phyloP scores from a whole-genome alignment of 2,797 vertebrate genomes.

The Scyliorhinus canicula region DNA sequence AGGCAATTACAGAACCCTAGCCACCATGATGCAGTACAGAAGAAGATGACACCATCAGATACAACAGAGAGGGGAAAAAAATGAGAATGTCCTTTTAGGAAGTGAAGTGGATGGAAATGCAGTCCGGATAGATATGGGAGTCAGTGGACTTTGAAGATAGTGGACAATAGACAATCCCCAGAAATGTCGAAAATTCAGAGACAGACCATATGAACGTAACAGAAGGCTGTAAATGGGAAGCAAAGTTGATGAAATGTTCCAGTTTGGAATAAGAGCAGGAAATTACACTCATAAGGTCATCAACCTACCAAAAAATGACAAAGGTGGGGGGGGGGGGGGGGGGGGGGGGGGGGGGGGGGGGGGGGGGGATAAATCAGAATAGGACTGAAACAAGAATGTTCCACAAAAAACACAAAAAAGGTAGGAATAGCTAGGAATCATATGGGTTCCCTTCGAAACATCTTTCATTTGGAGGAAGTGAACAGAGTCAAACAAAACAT shows the following conservation, averaged over 20 bases:
- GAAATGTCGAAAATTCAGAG: neutral
- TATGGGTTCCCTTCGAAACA: too few species aligned
- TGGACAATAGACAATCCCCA: neutral
- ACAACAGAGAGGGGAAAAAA: too few species aligned
- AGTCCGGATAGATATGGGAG: neutral
- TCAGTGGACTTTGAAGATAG: neutral
- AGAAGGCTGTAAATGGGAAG: neutral
- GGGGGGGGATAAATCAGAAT: neutral
- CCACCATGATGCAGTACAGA: too few species aligned
- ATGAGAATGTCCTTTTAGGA: neutral
- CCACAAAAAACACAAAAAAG: neutral
- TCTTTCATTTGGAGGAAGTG: too few species aligned
- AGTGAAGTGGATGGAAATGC: neutral
- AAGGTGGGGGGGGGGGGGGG: too few species aligned
- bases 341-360: too few species aligned
- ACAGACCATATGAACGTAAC: neutral
- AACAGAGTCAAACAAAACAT: too few species aligned
- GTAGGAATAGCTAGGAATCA: too few species aligned
- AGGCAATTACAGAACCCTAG: too few species aligned
- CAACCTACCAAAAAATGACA: neutral
- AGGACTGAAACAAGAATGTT: neutral
- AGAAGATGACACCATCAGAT: too few species aligned
- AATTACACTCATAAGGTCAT: neutral
- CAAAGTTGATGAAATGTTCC: neutral
- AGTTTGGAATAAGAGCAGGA: neutral